Conservation (phyloP, 2,113 vertebrate genomes). For the Peromyscus californicus region DNA sequence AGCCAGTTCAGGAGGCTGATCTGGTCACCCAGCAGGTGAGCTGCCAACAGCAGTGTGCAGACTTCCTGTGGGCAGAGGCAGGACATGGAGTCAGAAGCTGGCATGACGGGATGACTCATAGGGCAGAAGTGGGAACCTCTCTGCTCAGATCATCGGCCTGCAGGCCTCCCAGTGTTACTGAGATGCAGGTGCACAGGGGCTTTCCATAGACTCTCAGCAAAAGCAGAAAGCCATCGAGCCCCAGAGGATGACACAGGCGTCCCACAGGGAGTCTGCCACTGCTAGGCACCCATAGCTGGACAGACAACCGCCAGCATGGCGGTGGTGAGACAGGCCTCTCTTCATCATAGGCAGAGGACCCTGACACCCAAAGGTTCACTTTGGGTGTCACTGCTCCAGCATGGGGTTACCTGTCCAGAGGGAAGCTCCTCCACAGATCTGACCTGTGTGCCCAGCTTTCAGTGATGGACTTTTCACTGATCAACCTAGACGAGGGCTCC, state of each 20-base stretch:
- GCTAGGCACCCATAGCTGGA: background rate
- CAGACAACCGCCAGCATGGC: background rate
- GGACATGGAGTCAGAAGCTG: background rate
- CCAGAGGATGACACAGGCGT: accelerated
- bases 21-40: slow-evolving; percentile 92
- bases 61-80: slow-evolving; percentile 90
- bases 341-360: background rate
- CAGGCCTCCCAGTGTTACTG: background rate
- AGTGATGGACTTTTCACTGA: background rate
- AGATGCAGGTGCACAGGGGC: background rate
- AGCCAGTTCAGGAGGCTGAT: slow-evolving; percentile 94
- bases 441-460: background rate
- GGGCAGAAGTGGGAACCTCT: background rate
- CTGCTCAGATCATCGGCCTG: background rate
- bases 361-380: background rate
- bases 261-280: background rate
- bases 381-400: background rate
- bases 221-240: background rate
- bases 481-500: background rate
- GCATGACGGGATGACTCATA: background rate
- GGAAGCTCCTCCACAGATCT: background rate
- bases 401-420: background rate
- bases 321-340: background rate
- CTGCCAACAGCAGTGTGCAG: slow-evolving; percentile 93
- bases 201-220: background rate